These are phyloP conservation scores for Ichneumoninae sp. DNA, from an alignment of 2,888 invertebrate species.

Conservation along the genomic window DNA sequence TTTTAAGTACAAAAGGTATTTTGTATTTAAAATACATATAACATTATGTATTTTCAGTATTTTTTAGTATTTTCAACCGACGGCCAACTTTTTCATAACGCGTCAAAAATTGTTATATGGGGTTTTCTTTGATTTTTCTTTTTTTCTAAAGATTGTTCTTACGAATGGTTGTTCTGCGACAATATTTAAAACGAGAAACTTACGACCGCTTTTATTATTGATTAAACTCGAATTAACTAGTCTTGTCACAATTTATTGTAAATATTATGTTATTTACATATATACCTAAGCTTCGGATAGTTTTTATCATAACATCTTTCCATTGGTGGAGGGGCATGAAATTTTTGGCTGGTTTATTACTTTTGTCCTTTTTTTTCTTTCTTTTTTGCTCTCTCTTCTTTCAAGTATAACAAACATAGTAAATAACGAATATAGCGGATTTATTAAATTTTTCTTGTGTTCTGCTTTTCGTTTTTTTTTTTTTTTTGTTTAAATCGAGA, in stretches of 20 bases:
- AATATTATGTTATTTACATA: slow-evolving; percentile 83
- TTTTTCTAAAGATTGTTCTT: neutral
- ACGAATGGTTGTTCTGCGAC: slow-evolving; percentile 18
- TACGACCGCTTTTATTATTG: slow-evolving; percentile 56
- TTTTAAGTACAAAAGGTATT: too few relatives aligned
- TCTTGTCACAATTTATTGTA: slow-evolving; percentile 81
- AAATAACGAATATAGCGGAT: slow-evolving; percentile 79
- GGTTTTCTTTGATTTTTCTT: neutral
- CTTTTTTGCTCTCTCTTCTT: slow-evolving; percentile 70
- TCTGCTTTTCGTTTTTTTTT: slow-evolving; percentile 5
- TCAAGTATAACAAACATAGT: slow-evolving; percentile 80
- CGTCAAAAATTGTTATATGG: neutral
- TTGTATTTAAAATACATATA: too few relatives aligned
- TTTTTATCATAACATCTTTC: slow-evolving; percentile 75
- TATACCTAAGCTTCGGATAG: slow-evolving; percentile 80
- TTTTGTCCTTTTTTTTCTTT: slow-evolving; percentile 70
- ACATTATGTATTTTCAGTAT: too few relatives aligned
- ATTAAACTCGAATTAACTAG: slow-evolving; percentile 71
- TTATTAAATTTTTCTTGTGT: slow-evolving; percentile 17
- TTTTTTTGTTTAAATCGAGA: slow-evolving; percentile 70
- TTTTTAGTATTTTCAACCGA: too few relatives aligned
- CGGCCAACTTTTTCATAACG: neutral
- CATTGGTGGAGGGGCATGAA: slow-evolving; percentile 71
- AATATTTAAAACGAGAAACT: slow-evolving; percentile 31
- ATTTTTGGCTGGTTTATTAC: slow-evolving; percentile 69